Evolutionary conservation across 1,140 invertebrate genomes (phyloP).

Genomic region (Ceratina japonica): DNA sequence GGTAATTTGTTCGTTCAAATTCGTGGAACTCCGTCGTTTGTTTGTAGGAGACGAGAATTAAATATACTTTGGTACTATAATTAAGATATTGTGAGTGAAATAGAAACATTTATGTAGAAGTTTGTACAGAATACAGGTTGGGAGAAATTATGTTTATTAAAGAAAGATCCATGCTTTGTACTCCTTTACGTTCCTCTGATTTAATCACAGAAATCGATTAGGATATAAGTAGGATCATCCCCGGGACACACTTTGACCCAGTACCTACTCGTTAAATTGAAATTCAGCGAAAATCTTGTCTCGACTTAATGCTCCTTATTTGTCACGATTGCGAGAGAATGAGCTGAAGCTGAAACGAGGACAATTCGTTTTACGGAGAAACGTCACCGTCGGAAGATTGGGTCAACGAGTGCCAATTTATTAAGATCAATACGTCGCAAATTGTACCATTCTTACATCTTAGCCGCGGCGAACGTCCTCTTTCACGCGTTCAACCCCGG

Average conservation of each 20-base stretch:
- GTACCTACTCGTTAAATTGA: slow-evolving; percentile 5
- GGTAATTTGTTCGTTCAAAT: neutral
- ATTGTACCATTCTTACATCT: neutral
- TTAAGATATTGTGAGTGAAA: too few species aligned
- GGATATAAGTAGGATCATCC: neutral
- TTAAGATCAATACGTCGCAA: slow-evolving; percentile 15
- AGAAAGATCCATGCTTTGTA: too few species aligned
- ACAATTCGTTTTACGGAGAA: slow-evolving; percentile 14
- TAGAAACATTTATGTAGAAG: too few species aligned
- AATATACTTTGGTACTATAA: too few species aligned
- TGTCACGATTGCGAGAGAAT: slow-evolving; percentile 6
- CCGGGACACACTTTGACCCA: neutral
- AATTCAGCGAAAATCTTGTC: slow-evolving; percentile 6
- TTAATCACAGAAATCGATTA: neutral
- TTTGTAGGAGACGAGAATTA: too few species aligned
- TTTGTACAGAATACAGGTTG: too few species aligned
- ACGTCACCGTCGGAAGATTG: slow-evolving; percentile 6
- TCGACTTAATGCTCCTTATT: slow-evolving; percentile 14
- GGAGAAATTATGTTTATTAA: too few species aligned
- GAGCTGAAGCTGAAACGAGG: neutral
- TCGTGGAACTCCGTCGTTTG: neutral
- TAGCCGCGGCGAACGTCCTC: too few species aligned
- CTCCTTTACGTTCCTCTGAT: neutral
- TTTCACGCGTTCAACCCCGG: too few species aligned
- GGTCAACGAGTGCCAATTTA: slow-evolving; percentile 24